Evolutionary conservation across 2,797 vertebrate genomes (phyloP), one percentile per base, ranked within the genome.

Genomic region (Gymnodraco acuticeps): DNA sequence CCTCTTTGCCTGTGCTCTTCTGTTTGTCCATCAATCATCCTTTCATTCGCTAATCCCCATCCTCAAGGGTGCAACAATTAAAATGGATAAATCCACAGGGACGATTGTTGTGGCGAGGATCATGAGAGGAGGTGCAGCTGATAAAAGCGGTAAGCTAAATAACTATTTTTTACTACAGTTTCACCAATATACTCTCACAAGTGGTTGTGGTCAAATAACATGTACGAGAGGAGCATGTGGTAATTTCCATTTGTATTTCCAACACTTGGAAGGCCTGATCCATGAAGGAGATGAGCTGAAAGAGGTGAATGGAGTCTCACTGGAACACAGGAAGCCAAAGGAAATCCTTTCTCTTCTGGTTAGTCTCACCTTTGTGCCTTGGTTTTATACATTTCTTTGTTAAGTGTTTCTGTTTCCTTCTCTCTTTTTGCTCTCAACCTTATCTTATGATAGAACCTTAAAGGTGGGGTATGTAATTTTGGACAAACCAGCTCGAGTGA

Each of bases 301-400:
- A 58, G 98, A 99, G 91, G 96, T 99, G 58, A 99, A 99, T 65
- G 97, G 97, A 27, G 94, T 99, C 87, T 95, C 95, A 0, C 89
- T 98, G 71, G 95, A 97, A 80, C 92, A 96, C 85, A 97, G 96
- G 91, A 96, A 94, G 64, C 97, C 96, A 48, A 96, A 96, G 86
- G 98, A 99, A 94, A 92, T 99, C 83, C 95, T 97, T 90, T 95
- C 95, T 55, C 96, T 98, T 76, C 92, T 99, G 95, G 97, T 99
- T 93, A 78, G 89, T 88, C 20, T 75, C 50, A 70, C 43, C 53
- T 45, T 43, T 12, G 0, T 27, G 52, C 15, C 16, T 79, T 3
- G 10, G 4, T 55, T 53, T 33, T 3, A 15, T 58, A 0, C 58
- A n/a, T 13, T 19, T 61, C 45, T 61, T 64, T 6, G 27, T 38